Base-by-base conservation (phyloP, 2,888 invertebrate genomes). In the Athetis lepigone region DNA sequence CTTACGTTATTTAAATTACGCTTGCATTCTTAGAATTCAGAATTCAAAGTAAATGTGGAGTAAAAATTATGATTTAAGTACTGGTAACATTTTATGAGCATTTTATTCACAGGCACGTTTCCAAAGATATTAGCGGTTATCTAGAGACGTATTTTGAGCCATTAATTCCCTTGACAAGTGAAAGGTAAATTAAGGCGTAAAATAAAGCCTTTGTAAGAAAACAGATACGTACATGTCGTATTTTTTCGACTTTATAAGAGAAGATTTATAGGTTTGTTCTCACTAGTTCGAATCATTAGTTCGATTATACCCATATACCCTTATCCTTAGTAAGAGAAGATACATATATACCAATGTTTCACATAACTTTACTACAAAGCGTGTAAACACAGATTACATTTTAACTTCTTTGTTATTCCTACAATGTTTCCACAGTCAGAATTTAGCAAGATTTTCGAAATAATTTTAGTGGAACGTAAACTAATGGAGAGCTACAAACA, bases 401-500 rank as follows among this genome's bases (percentile, higher is more conserved):
- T n/a, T n/a, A n/a, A n/a, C 33, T 33, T 33, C 13, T 13, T 46
- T 39, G 18, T 27, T n/a, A n/a, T 6, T 37, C 4, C 11, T 25
- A 25, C 8, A 39, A 16, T 11, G 11, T 39, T 25, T 55, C 13
- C n/a, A n/a, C n/a, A 37, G 45, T 9, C n/a, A 11, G 8, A 18
- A 23, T 29, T 25, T 13, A 2, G 1, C 4, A 23, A 18, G 21
- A 36, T 36, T 64, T 2, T 16, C 5, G 5, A 19, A 37, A 57
- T 42, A 27, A 64, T 57, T 57, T 7, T 9, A 23, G 18, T 29
- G 42, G 46, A 37, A 46, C 1, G 2, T 29, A 25, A 16, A 13
- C 36, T 1, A n/a, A n/a, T n/a, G n/a, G 23, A 21, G 13, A 64
- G 5, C 23, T 43, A 65, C 65, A 65, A 63, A 49, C 65, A 29